Evolutionary conservation across 2,797 vertebrate genomes (phyloP), one percentile per base, ranked within the genome.

Genomic region (Muraenolepis orangiensis): DNA sequence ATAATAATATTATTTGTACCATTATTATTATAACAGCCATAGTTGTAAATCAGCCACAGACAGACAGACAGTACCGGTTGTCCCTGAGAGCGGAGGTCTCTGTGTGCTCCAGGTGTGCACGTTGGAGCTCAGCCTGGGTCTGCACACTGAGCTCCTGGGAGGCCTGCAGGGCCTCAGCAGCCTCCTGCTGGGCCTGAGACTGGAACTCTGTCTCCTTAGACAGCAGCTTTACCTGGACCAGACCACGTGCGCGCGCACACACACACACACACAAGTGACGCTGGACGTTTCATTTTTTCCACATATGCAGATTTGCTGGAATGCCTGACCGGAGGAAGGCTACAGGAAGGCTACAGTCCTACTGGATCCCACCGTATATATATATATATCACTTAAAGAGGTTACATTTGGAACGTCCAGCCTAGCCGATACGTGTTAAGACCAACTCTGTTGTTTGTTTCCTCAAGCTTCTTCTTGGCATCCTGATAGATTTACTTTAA

Each of bases 211-310:
- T 76, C 81, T 96, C 94, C 78, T 92, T 90, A 66, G 78, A 92
- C 71, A 94, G 81, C 23, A 93, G 82, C 61, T 95, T 93, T 11
- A 92, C 91, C 95, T 96, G 85, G 77, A 71, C 13, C 1, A 57
- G 12, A 51, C 11, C n/a, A n/a, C n/a, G n/a, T n/a, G 42, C 66
- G 40, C 10, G 30, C 38, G 69, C 36, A 31, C 46, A 66, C 69
- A 34, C 6, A 34, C 12, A 57, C 67, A 75, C 26, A 14, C 69
- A 73, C 36, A 76, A 6, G 57, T 26, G n/a, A 64, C 13, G 57
- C n/a, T n/a, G n/a, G n/a, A n/a, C n/a, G n/a, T n/a, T n/a, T n/a
- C n/a, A n/a, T 64, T 64, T 64, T 26, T 64, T 64, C 51, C 51
- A 57, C 18, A n/a, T 16, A 8, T 57, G 51, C 51, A 57, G 42